Conservation (phyloP, 1,140 invertebrate genomes). For the Drosophila parabipectinata region DNA sequence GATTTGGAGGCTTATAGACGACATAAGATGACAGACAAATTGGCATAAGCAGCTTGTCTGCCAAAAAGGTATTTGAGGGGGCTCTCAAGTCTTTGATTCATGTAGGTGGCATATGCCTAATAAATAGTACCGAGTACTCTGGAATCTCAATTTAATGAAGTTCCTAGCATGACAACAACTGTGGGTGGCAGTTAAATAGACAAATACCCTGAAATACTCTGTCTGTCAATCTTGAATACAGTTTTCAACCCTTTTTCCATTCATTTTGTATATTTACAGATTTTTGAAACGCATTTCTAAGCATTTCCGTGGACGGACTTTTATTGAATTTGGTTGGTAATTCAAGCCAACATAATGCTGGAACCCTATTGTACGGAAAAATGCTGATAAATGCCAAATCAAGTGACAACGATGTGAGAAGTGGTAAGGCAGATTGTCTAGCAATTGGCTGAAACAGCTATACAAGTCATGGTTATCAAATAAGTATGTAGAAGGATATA, state of each 20-base stretch:
- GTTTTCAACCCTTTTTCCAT: constrained; percentile 17
- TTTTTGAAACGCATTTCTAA: constrained; percentile 78
- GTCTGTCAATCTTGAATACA: constrained; percentile 5
- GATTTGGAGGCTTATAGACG: constrained; percentile 44
- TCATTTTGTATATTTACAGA: constrained; percentile 50
- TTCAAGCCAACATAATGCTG: constrained; percentile 46
- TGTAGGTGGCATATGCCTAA: constrained; percentile 1
- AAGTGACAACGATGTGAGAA: constrained; percentile 75
- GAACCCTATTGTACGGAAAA: constrained; percentile 35
- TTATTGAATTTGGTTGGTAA: constrained; percentile 25
- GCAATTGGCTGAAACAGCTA: constrained; percentile 71
- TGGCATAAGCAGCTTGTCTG: constrained; percentile 62
- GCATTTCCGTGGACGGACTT: constrained; percentile 29
- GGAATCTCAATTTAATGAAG: neutral
- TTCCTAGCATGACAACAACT: neutral
- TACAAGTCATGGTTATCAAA: constrained; percentile 65
- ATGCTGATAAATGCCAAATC: constrained; percentile 80
- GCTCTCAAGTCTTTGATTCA: neutral
- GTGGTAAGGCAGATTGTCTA: constrained; percentile 34
- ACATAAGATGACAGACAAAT: constrained; percentile 61
- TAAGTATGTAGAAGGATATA: constrained; percentile 26
- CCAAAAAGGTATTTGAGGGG: constrained; percentile 17
- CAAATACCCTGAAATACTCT: neutral
- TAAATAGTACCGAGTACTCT: neutral
- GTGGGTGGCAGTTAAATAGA: neutral